These are phyloP conservation scores for Erinaceus europaeus DNA, from an alignment of 2,113 vertebrate species.

Conservation along the genomic window DNA sequence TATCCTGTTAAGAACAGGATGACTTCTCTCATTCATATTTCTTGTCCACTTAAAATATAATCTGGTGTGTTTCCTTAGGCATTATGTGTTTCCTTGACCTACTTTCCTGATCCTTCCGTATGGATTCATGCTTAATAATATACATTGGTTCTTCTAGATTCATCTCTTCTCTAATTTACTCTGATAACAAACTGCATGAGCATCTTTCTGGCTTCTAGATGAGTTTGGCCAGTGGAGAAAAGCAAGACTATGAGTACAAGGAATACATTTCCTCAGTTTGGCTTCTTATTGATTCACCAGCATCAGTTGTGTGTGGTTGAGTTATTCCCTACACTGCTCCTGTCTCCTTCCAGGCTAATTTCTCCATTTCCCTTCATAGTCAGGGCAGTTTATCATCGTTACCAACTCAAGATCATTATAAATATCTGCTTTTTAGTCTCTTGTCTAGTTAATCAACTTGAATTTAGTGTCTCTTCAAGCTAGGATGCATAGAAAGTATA, in stretches of 20 bases:
- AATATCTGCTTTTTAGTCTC: not conserved
- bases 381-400: not conserved
- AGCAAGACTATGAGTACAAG: not conserved
- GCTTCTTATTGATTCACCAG: not conserved
- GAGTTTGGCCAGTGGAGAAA: not conserved
- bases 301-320: not conserved
- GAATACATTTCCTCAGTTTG: not conserved
- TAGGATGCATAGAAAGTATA: not conserved
- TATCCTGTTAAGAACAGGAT: not conserved
- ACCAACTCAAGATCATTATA: not conserved
- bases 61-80: not conserved
- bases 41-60: not conserved
- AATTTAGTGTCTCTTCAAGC: not conserved
- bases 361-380: not conserved
- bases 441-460: not conserved
- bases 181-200: not conserved
- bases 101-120: not conserved
- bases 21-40: not conserved
- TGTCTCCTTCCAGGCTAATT: not conserved
- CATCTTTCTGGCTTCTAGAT: not conserved
- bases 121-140: not conserved
- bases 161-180: not conserved
- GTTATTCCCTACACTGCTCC: not conserved
- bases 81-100: not conserved
- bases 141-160: not conserved